Conservation (phyloP, 2,113 vertebrate genomes). For the Calidris pygmaea region DNA sequence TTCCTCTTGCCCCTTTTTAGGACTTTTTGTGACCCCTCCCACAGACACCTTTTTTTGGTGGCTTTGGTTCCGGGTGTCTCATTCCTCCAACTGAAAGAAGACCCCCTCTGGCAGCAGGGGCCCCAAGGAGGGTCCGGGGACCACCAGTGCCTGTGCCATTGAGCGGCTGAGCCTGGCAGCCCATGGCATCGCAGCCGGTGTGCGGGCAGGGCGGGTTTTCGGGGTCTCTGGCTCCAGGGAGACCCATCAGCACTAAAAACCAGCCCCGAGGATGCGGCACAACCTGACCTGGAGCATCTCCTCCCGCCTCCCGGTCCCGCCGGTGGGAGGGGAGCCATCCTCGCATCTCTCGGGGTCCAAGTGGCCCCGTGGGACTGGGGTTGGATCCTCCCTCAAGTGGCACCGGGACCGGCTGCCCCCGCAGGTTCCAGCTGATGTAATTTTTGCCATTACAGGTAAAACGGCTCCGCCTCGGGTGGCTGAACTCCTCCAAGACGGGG, state of each 20-base stretch:
- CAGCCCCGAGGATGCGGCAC: background rate
- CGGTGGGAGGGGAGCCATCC: background rate
- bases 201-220: no score
- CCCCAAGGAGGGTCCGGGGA: background rate
- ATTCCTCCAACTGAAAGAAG: background rate
- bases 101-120: background rate
- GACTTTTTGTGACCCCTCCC: background rate
- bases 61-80: background rate
- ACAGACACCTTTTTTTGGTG: background rate
- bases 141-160: rapidly evolving
- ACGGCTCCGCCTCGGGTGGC: background rate
- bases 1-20: background rate
- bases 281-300: background rate
- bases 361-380: background rate
- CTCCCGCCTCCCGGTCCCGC: rapidly evolving
- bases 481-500: background rate
- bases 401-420: background rate
- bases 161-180: background rate
- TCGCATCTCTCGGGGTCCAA: rapidly evolving
- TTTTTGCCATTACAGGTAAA: constrained; percentile 22
- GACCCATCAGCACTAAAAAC: background rate
- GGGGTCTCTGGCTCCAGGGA: background rate
- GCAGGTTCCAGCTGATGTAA: constrained; percentile 41
- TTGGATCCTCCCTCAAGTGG: background rate
- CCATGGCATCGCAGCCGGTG: rapidly evolving